Base-by-base conservation (phyloP, 2,888 invertebrate genomes). In the Sthenelais limicola region DNA sequence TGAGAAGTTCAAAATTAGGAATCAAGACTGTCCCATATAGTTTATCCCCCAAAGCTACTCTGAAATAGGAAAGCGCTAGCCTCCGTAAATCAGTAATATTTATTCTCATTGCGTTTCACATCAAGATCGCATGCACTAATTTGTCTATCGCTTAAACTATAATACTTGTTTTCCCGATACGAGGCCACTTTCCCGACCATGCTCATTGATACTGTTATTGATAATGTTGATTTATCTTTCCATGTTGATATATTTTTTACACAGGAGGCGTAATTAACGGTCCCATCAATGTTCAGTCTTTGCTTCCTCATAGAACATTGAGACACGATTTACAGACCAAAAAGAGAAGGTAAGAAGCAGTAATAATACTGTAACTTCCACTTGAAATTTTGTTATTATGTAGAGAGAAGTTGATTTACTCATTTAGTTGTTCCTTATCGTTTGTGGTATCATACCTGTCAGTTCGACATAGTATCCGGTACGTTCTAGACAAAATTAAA, bases 251-350 rank as follows among this genome's bases (percentile, higher is more conserved):
- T 43, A 9, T 52, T 21, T 9, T 52, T 18, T 24, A 9, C 12
- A 38, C 74, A 82, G 81, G 81, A 26, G 66, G 68, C 26, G 75
- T 71, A 21, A 62, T 82, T n/a, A 76, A 78, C 3, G 83, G 83
- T 9, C 80, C 82, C 4, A 79, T 83, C 18, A 82, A 84, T 76
- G 81, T 82, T 30, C 82, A 82, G 72, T 72, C 79, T 28, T 79
- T 80, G 32, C 78, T 82, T 7, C 83, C 84, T 18, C 75, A 83
- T 21, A 75, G 77, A 67, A 70, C 82, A 21, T 81, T 82, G 0
- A 79, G 73, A 38, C 56, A 73, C 32, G 76, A 73, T 56, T 77
- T 84, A 56, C 79, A 78, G 33, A 81, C 83, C 5, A 79, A 83
- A 52, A 83, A 82, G 80, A 68, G 77, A 56, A 83, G 82, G 85